These are phyloP conservation scores for Dryobota labecula DNA, from an alignment of 2,888 invertebrate species.

Conservation along the genomic window DNA sequence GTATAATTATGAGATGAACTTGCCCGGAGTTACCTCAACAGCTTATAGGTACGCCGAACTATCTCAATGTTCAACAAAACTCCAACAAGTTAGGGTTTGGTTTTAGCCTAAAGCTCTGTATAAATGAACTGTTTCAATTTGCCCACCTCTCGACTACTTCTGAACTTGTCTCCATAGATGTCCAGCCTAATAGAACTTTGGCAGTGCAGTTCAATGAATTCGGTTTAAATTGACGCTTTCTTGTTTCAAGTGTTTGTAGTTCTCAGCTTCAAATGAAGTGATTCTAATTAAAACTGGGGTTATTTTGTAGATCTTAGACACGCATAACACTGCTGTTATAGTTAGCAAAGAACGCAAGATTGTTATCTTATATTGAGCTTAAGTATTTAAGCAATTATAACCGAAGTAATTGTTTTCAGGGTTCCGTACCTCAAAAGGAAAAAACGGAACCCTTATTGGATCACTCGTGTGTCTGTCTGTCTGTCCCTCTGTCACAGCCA, in stretches of 20 bases:
- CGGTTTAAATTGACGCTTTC: slow-evolving; percentile 49
- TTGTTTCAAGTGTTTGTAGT: slow-evolving; percentile 41
- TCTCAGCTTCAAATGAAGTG: slow-evolving; percentile 38
- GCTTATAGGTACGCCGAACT: slow-evolving; percentile 37
- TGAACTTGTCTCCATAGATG: slow-evolving; percentile 28
- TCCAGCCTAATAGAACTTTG: slow-evolving; percentile 48
- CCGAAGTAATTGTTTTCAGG: slow-evolving; percentile 9
- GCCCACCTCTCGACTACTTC: slow-evolving; percentile 39
- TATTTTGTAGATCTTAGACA: slow-evolving; percentile 21
- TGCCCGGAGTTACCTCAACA: slow-evolving; percentile 18
- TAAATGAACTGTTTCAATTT: slow-evolving; percentile 51
- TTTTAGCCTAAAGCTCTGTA: slow-evolving; percentile 43
- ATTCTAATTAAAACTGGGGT: slow-evolving; percentile 48
- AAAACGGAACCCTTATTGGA: too few relatives aligned
- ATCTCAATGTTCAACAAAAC: slow-evolving; percentile 51
- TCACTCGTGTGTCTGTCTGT: too few relatives aligned
- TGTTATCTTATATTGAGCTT: slow-evolving; percentile 8
- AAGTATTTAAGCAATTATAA: slow-evolving; percentile 15
- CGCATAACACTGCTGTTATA: slow-evolving; percentile 1
- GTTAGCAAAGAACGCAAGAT: slow-evolving; percentile 20
- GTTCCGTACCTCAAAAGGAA: too few relatives aligned
- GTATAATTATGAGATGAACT: slow-evolving; percentile 50
- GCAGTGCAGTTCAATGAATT: slow-evolving; percentile 49
- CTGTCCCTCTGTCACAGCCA: too few relatives aligned
- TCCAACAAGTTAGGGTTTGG: slow-evolving; percentile 32